A percentile compares a stretch with the other conserved stretches of the same genome.
These are phyloP conservation scores for Myiozetetes cayanensis DNA, from an alignment of 2,113 vertebrate species.

Conservation along the genomic window DNA sequence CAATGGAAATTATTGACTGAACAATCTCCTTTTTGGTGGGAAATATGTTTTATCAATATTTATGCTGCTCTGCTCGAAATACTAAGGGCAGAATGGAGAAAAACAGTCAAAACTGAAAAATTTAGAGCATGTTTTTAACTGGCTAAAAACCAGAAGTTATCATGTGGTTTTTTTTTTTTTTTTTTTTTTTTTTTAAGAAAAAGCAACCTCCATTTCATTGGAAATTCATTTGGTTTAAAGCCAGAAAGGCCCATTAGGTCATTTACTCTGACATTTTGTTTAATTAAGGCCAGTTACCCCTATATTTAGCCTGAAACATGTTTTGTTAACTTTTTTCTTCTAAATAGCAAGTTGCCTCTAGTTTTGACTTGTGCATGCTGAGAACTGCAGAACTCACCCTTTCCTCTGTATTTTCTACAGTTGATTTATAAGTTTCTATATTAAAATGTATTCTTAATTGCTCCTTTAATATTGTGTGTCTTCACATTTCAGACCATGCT, in stretches of 20 bases:
- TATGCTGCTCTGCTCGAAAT: slow-evolving; percentile 7
- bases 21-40: slow-evolving; percentile 9
- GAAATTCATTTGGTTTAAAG: background rate
- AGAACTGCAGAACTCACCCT: background rate
- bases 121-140: background rate
- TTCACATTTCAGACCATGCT: background rate
- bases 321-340: background rate
- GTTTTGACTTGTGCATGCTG: background rate
- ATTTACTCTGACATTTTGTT: background rate
- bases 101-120: background rate
- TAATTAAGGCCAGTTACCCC: background rate
- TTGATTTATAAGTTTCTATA: background rate
- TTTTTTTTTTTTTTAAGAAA: background rate
- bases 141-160: background rate
- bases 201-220: background rate
- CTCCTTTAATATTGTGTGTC: background rate
- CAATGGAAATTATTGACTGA: slow-evolving; percentile 11
- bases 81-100: background rate
- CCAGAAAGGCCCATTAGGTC: background rate
- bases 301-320: background rate
- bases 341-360: background rate
- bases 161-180: background rate
- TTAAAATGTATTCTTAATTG: background rate
- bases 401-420: background rate
- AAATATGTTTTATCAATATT: slow-evolving; percentile 41